Evolutionary conservation across 2,113 vertebrate species (phyloP).

Genomic region (Chaetorhynchus papuensis): DNA sequence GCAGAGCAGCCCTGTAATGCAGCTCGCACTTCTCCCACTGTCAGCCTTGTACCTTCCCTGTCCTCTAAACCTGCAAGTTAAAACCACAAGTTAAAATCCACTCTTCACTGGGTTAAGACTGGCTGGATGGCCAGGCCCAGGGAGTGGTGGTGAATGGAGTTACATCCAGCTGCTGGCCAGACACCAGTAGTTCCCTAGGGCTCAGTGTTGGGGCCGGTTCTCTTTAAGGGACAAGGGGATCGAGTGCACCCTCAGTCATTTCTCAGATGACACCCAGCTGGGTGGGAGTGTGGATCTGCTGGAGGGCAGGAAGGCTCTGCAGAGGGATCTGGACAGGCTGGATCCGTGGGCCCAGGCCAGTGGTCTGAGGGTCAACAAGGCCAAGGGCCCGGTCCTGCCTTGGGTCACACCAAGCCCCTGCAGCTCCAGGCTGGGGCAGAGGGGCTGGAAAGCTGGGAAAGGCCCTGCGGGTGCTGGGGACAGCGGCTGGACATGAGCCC

Average conservation of each 20-base stretch:
- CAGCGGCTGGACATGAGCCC: not conserved
- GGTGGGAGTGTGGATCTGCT: not conserved
- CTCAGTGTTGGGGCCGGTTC: not conserved
- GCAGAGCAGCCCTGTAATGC: not conserved
- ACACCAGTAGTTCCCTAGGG: no score
- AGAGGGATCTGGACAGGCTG: not conserved
- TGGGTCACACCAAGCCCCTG: not conserved
- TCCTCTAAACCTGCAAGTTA: not conserved
- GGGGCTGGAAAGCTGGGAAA: not conserved
- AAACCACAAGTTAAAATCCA: not conserved
- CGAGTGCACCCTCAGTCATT: accelerated
- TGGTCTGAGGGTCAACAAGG: not conserved
- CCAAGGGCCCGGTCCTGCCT: not conserved
- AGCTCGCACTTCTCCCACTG: not conserved
- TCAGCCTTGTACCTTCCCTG: not conserved
- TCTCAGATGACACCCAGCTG: not conserved
- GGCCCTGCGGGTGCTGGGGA: not conserved
- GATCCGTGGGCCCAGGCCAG: not conserved
- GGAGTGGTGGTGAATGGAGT: no score
- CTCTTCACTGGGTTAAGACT: not conserved
- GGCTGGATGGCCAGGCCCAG: not conserved
- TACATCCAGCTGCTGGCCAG: not conserved
- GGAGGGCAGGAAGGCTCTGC: not conserved
- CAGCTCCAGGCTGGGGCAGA: not conserved
- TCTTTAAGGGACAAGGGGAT: not conserved